These are phyloP conservation scores for Denticeps clupeoides DNA, from an alignment of 2,797 vertebrate species.

Conservation along the genomic window DNA sequence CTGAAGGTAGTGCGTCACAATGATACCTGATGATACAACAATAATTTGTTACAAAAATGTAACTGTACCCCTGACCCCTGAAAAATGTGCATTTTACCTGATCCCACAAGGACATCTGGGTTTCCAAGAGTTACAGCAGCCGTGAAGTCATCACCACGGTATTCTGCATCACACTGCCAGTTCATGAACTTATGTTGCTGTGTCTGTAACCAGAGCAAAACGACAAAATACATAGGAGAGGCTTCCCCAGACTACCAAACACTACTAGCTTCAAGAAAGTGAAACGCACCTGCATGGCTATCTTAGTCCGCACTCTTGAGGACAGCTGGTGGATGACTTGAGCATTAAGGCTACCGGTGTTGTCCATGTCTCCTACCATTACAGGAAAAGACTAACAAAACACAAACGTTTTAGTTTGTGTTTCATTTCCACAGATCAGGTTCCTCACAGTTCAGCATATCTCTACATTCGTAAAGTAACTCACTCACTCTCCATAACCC, in stretches of 20 bases:
- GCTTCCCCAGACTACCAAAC: too few species aligned
- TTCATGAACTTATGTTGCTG: slow-evolving; percentile 90
- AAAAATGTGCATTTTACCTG: slow-evolving; percentile 54
- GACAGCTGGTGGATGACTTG: slow-evolving; percentile 83
- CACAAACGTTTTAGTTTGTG: neutral
- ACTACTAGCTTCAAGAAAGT: neutral
- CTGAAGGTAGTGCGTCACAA: slow-evolving; percentile 81
- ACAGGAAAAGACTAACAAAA: slow-evolving; percentile 74
- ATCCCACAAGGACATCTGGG: slow-evolving; percentile 78
- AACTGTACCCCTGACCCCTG: neutral
- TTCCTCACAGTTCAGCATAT: too few species aligned
- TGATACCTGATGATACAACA: slow-evolving; percentile 55
- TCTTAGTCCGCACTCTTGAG: slow-evolving; percentile 68
- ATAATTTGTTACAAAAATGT: too few species aligned
- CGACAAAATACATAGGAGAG: too few species aligned
- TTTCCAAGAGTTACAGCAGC: slow-evolving; percentile 78
- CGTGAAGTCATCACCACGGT: slow-evolving; percentile 76
- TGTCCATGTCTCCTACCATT: slow-evolving; percentile 85
- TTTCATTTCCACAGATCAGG: too few species aligned
- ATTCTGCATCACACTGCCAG: slow-evolving; percentile 86
- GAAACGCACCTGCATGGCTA: slow-evolving; percentile 69
- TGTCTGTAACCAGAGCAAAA: slow-evolving; percentile 50
- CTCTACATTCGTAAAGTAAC: too few species aligned
- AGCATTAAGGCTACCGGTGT: slow-evolving; percentile 80
- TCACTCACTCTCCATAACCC: too few species aligned